Conservation (phyloP, 2,797 vertebrate genomes). For the Crocodylus rhombifer region DNA sequence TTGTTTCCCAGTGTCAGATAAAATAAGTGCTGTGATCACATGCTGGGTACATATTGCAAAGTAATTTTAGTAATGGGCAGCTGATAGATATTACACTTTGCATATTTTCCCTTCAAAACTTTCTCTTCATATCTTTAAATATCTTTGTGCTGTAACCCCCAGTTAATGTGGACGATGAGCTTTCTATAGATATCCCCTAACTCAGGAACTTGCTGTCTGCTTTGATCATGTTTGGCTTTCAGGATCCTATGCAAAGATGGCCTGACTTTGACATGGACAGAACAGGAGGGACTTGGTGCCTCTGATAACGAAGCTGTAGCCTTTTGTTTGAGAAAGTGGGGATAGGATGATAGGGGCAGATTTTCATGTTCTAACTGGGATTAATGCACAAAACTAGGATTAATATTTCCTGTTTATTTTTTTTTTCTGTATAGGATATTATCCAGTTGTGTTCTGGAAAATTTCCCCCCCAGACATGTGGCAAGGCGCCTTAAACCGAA, state of each 20-base stretch:
- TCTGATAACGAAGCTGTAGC: not conserved
- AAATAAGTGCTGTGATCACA: fast-evolving
- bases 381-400: conserved; percentile 14
- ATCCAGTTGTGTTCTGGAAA: not conserved
- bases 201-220: not conserved
- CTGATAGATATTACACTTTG: too few species aligned
- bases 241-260: not conserved
- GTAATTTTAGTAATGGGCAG: not conserved
- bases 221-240: not conserved
- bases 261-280: not conserved
- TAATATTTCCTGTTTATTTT: not conserved
- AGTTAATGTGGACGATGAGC: too few species aligned
- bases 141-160: not conserved
- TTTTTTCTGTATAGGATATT: not conserved
- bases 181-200: not conserved
- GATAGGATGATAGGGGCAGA: not conserved
- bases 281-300: not conserved
- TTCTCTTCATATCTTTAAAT: not conserved
- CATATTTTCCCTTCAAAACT: not conserved
- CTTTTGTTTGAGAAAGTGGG: not conserved
- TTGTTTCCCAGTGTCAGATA: not conserved
- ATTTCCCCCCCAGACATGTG: not conserved
- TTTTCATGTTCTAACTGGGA: not conserved
- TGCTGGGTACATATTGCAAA: not conserved
- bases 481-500: not conserved